A percentile compares a stretch with the other conserved stretches of the same genome.
These are phyloP conservation scores for Gisinianus flammeolus DNA, from an alignment of 2,888 invertebrate genomes.

Conservation along the genomic window DNA sequence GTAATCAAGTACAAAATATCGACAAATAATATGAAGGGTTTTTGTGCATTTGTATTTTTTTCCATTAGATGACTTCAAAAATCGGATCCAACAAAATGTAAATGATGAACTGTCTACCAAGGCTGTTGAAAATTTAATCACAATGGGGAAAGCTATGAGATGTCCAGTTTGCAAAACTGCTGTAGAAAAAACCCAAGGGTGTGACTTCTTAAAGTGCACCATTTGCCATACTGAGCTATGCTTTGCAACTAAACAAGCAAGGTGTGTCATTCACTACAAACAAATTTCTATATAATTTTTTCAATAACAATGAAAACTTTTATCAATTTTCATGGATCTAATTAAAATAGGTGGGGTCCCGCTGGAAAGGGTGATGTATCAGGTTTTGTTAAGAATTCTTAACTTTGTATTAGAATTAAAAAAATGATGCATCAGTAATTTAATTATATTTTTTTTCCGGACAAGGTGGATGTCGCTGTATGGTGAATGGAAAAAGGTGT, in stretches of 20 bases:
- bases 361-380: conserved; percentile 67
- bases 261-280: too few relatives aligned
- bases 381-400: not conserved
- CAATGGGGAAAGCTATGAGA: conserved; percentile 80
- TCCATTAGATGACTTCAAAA: conserved; percentile 81
- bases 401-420: too few relatives aligned
- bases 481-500: conserved; percentile 79
- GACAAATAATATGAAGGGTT: not conserved
- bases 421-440: too few relatives aligned
- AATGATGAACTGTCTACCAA: conserved; percentile 77
- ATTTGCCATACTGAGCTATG: conserved; percentile 90
- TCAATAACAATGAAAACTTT: too few relatives aligned
- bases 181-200: conserved; percentile 89
- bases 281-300: too few relatives aligned
- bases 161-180: conserved; percentile 85
- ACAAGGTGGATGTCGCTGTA: conserved; percentile 88
- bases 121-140: conserved; percentile 77
- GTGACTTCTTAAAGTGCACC: conserved; percentile 91
- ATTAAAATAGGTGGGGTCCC: too few relatives aligned
- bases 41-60: conserved; percentile 42
- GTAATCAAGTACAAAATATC: not conserved
- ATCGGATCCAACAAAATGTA: conserved; percentile 68
- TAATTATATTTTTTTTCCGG: conserved; percentile 58
- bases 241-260: conserved; percentile 77
- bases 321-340: too few relatives aligned